Evolutionary conservation across 2,797 vertebrate genomes (phyloP), one percentile per base, ranked within the genome.

Genomic region (Bucorvus abyssinicus): DNA sequence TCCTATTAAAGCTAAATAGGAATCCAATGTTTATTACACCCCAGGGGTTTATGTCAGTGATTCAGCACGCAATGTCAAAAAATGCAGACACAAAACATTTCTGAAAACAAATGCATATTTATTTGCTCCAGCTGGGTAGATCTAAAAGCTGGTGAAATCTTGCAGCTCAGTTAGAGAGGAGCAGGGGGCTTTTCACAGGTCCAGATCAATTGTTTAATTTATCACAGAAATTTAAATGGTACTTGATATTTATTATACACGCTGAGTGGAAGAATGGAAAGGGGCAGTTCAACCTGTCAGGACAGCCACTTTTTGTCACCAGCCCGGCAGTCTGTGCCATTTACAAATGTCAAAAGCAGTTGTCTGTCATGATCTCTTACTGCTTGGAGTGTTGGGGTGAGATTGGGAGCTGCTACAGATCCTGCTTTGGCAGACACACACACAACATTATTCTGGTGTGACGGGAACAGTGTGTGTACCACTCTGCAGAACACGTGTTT

Each of bases 11-110:
- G 60, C 80, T 53, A 89, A 68, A 84, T 49, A 53, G 24, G 69
- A 50, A 64, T 78, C 34, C 12, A 36, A 6, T 74, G 74, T 90
- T 97, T 83, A 89, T 95, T 95, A 92, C 84, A 95, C 23, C 16
- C 6, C 36, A 71, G 36, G 55, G 67, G 30, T 80, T 83, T 88
- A 44, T 36, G 23, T 56, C 57, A 69, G 49, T 12, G 20, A 8
- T 86, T 90, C 64, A 74, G n/a, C 80, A 50, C 84, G 32, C n/a
- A 47, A 29, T 65, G 34, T 83, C 52, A 64, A 14, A 60, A 69
- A 69, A 55, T 10, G 50, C 30, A 73, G 74, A 56, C 16, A 40
- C 52, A 84, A 67, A 81, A 56, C 7, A 32, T 15, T 82, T 74
- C 73, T 78, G 59, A 65, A 67, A 96, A 94, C 82, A 95, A 96